phyloP scores from a whole-genome alignment of 1,140 invertebrate species.

The Anthonomus grandis region DNA sequence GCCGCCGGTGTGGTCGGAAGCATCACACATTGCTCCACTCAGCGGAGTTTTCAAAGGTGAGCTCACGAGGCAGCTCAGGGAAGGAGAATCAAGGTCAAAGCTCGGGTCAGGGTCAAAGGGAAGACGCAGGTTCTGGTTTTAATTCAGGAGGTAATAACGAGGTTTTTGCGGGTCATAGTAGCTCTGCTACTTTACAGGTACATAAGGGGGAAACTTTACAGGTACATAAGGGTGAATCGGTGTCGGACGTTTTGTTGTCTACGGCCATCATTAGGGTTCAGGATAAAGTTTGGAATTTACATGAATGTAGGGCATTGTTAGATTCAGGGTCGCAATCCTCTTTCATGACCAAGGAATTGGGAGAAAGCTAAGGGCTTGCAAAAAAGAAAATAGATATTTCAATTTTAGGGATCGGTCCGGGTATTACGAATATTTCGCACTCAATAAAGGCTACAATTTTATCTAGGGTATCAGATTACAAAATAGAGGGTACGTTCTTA shows the following conservation, averaged over 20 bases:
- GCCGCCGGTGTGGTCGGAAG: not conserved
- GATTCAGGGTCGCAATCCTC: too few relatives aligned
- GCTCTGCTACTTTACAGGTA: not conserved
- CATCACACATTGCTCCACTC: not conserved
- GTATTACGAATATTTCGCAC: not conserved
- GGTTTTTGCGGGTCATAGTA: not conserved
- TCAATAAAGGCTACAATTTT: not conserved
- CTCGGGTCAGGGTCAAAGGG: not conserved
- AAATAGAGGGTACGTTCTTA: not conserved
- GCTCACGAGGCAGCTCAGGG: too few relatives aligned
- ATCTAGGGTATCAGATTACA: not conserved
- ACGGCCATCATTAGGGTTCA: not conserved
- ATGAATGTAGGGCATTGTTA: too few relatives aligned
- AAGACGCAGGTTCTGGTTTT: not conserved
- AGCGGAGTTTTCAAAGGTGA: too few relatives aligned
- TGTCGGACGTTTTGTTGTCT: not conserved
- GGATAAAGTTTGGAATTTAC: not conserved
- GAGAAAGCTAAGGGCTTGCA: not conserved
- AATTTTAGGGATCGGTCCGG: not conserved
- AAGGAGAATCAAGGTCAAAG: too few relatives aligned
- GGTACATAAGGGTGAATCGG: not conserved
- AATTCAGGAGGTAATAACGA: not conserved
- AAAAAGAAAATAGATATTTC: too few relatives aligned
- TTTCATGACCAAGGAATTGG: too few relatives aligned
- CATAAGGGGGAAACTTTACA: too few relatives aligned